Base-by-base conservation (phyloP, 2,797 vertebrate species). In the Graptemys geographica region DNA sequence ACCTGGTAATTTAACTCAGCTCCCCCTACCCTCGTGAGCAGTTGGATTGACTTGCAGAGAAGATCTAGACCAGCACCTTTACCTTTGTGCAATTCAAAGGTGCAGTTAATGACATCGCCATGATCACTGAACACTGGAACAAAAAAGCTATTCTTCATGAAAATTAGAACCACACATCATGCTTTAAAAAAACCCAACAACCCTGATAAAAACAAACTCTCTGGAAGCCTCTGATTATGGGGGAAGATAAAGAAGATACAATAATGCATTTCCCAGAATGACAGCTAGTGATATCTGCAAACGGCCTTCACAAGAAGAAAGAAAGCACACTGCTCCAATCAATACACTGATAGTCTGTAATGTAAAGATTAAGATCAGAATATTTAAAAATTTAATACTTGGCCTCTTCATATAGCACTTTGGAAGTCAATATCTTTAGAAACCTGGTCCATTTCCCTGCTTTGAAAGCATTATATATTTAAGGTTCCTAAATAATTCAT, bases 401-500 rank as follows among this genome's bases (percentile, higher is more conserved):
- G 97, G 62, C 88, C 53, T 97, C 93, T 98, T 91, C 87, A 90
- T 97, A 96, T 92, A 97, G 93, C 97, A 98, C 96, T 98, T 97
- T 97, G 95, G 94, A 98, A 97, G 96, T 97, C 97, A 97, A 97
- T 98, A 97, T 97, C 96, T 96, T 98, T 97, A 97, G 95, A 97
- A 98, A 97, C 81, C 52, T 78, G 55, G 92, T 97, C 95, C 96
- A 97, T 97, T 98, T 98, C 91, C 95, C 53, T 97, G 87, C 94
- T 97, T 98, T 98, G 97, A 98, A 98, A 98, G 89, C 97, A 98
- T 98, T 98, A 97, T 97, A 98, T 97, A 98, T 98, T 98, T 98
- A 98, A 98, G 59, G 86, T 96, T 97, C 97, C 92, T 98, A 96
- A 98, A 98, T 98, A 98, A 98, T 98, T 98, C 89, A 98, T 98